Evolutionary conservation across 2,797 vertebrate species (phyloP), one percentile per base, ranked within the genome.

Genomic region (Chelon auratus): DNA sequence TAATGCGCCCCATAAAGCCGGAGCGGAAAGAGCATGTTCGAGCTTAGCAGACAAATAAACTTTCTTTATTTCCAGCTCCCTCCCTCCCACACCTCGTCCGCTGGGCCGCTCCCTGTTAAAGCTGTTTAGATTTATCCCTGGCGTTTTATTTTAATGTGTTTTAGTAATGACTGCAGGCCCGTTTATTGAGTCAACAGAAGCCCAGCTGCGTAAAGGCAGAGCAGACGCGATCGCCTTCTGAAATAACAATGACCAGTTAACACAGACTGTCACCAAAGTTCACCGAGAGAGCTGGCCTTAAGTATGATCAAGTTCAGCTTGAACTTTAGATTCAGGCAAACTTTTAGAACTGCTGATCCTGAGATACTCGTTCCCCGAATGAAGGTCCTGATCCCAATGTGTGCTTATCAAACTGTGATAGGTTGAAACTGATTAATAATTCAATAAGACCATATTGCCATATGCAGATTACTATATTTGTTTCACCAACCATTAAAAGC

Each of bases 81-180:
- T 36, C 36, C 30, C 30, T 33, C 30, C 30, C 30, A 33, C 8
- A 64, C 37, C 60, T 62, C 52, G 51, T 71, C 56, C 5, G 13
- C 68, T 14, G 26, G 12, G 20, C 68, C 45, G 51, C 53, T 43
- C 68, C 64, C 22, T 13, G 18, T 78, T 75, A 63, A 77, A 81
- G 66, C 50, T 37, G 26, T 14, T 62, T 33, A 65, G 68, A 87
- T 84, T 85, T 80, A 87, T 82, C 50, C 52, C n/a, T 24, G 26
- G 54, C 55, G 75, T 86, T 91, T 81, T 17, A 68, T 87, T 78
- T 89, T 59, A 71, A 84, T 78, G 64, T 58, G 66, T 77, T 64
- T 52, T 13, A 72, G 58, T 80, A 72, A 85, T 82, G 50, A 77
- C 87, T 75, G 72, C 53, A 37, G 45, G 22, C 20, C 8, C 51